Base-by-base conservation (phyloP, 2,113 vertebrate genomes). In the Lampris megalopsis region DNA sequence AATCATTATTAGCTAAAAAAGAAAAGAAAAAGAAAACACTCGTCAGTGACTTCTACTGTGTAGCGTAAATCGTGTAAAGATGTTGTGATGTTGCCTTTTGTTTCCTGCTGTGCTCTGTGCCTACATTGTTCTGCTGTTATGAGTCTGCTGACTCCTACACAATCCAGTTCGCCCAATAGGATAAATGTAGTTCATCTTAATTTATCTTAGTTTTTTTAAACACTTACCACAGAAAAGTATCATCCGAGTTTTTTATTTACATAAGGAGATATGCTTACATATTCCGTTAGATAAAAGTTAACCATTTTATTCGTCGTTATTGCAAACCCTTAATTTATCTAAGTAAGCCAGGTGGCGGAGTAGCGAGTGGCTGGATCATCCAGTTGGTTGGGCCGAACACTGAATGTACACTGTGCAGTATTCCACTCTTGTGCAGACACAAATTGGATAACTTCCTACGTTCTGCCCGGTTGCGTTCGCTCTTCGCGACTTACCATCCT, bases 401-500 rank as follows among this genome's bases (percentile, higher is more conserved):
- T 24, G 24, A 24, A 24, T 24, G 24, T 24, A 24, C 24, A 24
- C 24, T 0, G 24, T 24, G 24, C 24, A 24, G 24, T 24, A 24
- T 24, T 24, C 24, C 24, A 24, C 24, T 24, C 24, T 24, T 24
- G 24, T 24, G 24, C 24, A 24, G 24, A 24, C 24, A 24, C 24
- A 24, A 24, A 24, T 24, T 63, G 40, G 60, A 71, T 64, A 2
- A 41, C 67, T 48, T 45, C 68, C 60, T 54, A 48, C 5, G 24
- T 54, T 54, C 52, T 5, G 24, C 11, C 11, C 52, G 2, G 24
- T 5, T n/a, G 52, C 52, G 24, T 10, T 52, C 24, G 24, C 24
- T 37, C 7, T 9, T 6, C 24, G 2, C 68, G 73, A 85, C 59
- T 79, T 71, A 72, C 38, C 63, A 81, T 69, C 61, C 53, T 36